Percentiles rank a stretch among this genome's conserved stretches.
These are phyloP conservation scores for Melanotaenia maccullochi DNA, from an alignment of 2,797 vertebrate genomes.

Conservation along the genomic window DNA sequence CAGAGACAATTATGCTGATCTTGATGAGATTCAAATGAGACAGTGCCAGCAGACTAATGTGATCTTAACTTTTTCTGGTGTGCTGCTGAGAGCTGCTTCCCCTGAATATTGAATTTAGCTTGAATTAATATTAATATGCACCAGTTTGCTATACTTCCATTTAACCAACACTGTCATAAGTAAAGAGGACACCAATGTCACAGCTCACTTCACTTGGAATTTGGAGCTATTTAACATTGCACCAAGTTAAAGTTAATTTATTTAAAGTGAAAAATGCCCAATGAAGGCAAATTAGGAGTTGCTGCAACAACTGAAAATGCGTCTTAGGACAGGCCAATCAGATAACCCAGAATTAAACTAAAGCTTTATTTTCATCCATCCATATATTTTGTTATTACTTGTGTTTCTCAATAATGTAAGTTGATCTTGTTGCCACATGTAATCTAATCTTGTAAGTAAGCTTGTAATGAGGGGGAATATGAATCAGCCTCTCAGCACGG, in stretches of 20 bases:
- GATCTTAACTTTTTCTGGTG: constrained; percentile 47
- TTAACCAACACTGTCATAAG: constrained; percentile 52
- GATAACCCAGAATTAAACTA: constrained; percentile 22
- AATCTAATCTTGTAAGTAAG: constrained; percentile 74
- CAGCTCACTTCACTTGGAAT: constrained; percentile 51
- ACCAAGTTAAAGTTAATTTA: constrained; percentile 47
- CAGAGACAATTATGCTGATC: constrained; percentile 52
- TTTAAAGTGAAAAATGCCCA: constrained; percentile 42
- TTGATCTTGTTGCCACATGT: constrained; percentile 55
- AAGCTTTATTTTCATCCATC: constrained; percentile 19
- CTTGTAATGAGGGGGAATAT: constrained; percentile 62
- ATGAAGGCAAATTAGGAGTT: constrained; percentile 27
- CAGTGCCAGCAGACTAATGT: constrained; percentile 46
- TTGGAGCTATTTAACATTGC: constrained; percentile 34
- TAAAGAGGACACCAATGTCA: constrained; percentile 52
- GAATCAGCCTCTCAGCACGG: constrained; percentile 63
- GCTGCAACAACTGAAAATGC: constrained; percentile 14
- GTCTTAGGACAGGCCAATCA: background rate
- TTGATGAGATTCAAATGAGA: constrained; percentile 66
- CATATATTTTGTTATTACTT: constrained; percentile 28
- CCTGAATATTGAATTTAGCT: constrained; percentile 45
- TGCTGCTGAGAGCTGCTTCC: constrained; percentile 43
- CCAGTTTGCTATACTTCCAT: constrained; percentile 53
- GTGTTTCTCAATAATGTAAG: constrained; percentile 38
- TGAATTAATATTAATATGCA: constrained; percentile 62